These are phyloP conservation scores for Cloeon dipterum DNA, from an alignment of 2,888 invertebrate genomes.

Conservation along the genomic window DNA sequence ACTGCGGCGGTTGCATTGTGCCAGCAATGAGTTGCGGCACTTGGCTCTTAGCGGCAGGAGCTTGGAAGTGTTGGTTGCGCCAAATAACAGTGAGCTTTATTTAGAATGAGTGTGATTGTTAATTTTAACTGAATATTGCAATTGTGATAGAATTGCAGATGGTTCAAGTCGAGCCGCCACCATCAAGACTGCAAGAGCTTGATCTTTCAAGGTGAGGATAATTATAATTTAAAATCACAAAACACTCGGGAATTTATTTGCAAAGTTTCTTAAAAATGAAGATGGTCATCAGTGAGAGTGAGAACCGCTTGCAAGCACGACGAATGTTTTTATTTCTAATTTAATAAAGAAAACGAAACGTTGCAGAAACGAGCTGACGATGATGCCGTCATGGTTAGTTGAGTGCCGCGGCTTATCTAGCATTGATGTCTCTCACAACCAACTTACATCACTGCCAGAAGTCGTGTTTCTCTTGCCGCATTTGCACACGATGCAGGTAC, in stretches of 20 bases:
- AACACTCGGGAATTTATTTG: no score
- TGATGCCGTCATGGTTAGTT: conserved; percentile 54
- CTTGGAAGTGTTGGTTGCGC: conserved; percentile 51
- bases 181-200: neutral
- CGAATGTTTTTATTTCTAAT: no score
- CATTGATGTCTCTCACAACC: conserved; percentile 52
- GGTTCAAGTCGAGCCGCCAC: neutral
- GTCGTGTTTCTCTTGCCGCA: conserved; percentile 26
- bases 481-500: conserved; percentile 41
- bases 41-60: conserved; percentile 55
- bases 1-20: conserved; percentile 51
- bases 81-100: conserved; percentile 58
- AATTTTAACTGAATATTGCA: no score
- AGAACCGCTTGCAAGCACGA: no score
- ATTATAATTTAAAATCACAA: neutral
- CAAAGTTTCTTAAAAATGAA: no score
- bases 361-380: conserved; percentile 37
- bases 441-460: conserved; percentile 41
- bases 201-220: conserved; percentile 2
- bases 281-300: no score
- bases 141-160: neutral
- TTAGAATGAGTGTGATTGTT: no score
- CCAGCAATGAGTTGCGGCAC: conserved; percentile 50
- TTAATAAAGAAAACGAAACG: no score
- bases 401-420: conserved; percentile 46